Base-by-base conservation (phyloP, 2,888 invertebrate species). In the Torymus texanus region DNA sequence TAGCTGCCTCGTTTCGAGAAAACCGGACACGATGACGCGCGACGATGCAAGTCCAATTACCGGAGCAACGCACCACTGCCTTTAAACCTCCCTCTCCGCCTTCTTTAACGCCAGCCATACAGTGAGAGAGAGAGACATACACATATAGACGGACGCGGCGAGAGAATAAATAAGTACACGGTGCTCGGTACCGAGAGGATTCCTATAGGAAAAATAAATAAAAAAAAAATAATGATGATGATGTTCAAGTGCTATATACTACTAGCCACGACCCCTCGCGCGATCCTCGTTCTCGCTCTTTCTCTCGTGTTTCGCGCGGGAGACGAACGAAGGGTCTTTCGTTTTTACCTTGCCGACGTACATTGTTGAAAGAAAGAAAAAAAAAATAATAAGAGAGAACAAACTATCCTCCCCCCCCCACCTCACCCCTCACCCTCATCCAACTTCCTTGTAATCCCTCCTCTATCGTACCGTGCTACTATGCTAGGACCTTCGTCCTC, bases 51-150 rank as follows among this genome's bases (percentile, higher is more conserved):
- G 41, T 41, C 41, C 41, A 41, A 66, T 24, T 21, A 70, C 55
- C 56, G 50, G 16, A 71, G 58, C 58, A 51, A 79, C 62, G 66
- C 66, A 79, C 72, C 78, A 79, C 78, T 79, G 78, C 74, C 78
- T 75, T 75, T 65, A 51, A 4, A 41, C 18, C 50, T 13, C 53
- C 58, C 41, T 41, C 41, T 51, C 50, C 16, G 14, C 16, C 56
- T 55, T 65, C 24, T 24, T 53, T 16, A 16, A 41, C 41, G 4
- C 12, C 41, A 41, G 41, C 41, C 41, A 41, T 41, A 41, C 41
- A 41, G 41, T 8, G 41, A 41, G 29, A 29, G 29, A 29, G 29
- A 29, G 41, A 41, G 1, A 41, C 41, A 41, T 8, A 41, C 41
- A 41, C 8, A 41, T 8, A 8, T 41, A 41, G 8, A 41, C 41